Conservation (phyloP, 2,888 invertebrate genomes). For the Prenolepis imparis region DNA sequence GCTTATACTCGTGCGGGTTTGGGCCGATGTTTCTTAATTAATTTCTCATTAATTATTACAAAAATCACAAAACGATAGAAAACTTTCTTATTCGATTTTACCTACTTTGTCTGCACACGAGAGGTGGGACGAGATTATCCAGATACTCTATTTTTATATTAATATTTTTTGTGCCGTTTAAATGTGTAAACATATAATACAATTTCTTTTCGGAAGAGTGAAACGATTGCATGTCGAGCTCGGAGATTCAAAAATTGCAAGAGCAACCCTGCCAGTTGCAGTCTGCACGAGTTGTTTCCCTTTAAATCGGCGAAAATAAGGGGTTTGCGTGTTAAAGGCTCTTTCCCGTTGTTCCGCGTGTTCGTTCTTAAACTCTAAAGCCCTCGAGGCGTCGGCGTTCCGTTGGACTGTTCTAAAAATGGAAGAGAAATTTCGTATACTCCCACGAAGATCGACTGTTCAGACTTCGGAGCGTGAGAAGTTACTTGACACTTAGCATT, state of each 20-base stretch:
- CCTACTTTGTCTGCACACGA: too few species aligned
- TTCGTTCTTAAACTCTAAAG: slow-evolving; percentile 69
- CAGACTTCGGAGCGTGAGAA: slow-evolving; percentile 9
- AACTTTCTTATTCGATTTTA: too few species aligned
- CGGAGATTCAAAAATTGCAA: slow-evolving; percentile 7
- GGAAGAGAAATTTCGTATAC: slow-evolving; percentile 46
- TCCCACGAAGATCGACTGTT: slow-evolving; percentile 22
- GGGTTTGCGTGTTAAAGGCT: slow-evolving; percentile 70
- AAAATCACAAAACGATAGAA: too few species aligned
- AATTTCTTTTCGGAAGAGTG: slow-evolving; percentile 6
- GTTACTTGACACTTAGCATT: slow-evolving; percentile 37
- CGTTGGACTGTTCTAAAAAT: slow-evolving; percentile 60
- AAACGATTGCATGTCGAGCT: slow-evolving; percentile 26
- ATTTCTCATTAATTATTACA: too few species aligned
- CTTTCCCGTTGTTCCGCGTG: slow-evolving; percentile 64
- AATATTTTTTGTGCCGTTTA: background rate
- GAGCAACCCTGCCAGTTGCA: slow-evolving; percentile 38
- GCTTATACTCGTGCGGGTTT: too few species aligned
- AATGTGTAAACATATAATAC: background rate
- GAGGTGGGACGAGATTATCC: background rate
- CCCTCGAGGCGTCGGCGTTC: slow-evolving; percentile 64
- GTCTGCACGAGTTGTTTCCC: slow-evolving; percentile 56
- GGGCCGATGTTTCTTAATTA: too few species aligned
- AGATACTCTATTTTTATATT: background rate
- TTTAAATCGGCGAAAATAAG: slow-evolving; percentile 65